Percentiles rank a stretch among this genome's conserved stretches.
These are phyloP conservation scores for Drosophila flavopinicola DNA, from an alignment of 2,888 invertebrate species.

Conservation along the genomic window DNA sequence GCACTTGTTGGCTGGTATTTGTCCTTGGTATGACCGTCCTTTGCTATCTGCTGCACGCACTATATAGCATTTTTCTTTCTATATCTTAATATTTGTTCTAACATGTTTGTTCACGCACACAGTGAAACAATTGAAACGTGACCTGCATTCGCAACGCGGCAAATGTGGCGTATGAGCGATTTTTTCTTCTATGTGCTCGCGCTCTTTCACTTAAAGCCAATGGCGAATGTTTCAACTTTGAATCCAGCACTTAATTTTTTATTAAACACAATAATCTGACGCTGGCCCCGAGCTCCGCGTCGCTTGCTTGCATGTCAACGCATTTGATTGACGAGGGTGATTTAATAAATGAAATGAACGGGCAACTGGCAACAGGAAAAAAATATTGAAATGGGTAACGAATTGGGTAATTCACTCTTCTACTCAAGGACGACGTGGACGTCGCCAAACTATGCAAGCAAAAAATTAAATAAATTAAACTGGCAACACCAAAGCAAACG, in stretches of 20 bases:
- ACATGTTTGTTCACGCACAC: slow-evolving; percentile 58
- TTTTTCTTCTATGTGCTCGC: slow-evolving; percentile 19
- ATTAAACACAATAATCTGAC: slow-evolving; percentile 70
- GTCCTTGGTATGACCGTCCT: slow-evolving; percentile 68
- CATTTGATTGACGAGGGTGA: slow-evolving; percentile 79
- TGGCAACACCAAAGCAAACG: slow-evolving; percentile 1
- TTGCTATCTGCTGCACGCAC: slow-evolving; percentile 11
- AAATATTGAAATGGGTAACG: slow-evolving; percentile 30
- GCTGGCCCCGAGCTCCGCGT: slow-evolving; percentile 26
- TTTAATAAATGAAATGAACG: slow-evolving; percentile 67
- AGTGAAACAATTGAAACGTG: slow-evolving; percentile 75
- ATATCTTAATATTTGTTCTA: slow-evolving; percentile 60
- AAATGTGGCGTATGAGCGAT: slow-evolving; percentile 61
- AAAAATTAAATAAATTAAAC: slow-evolving; percentile 10
- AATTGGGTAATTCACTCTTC: slow-evolving; percentile 15
- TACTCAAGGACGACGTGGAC: slow-evolving; percentile 8
- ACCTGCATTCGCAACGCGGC: slow-evolving; percentile 53
- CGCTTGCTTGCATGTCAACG: slow-evolving; percentile 67
- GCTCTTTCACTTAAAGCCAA: slow-evolving; percentile 57
- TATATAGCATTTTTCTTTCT: slow-evolving; percentile 27
- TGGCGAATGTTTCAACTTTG: slow-evolving; percentile 68
- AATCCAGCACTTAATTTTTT: slow-evolving; percentile 69
- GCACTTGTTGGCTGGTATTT: slow-evolving; percentile 69
- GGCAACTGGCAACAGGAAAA: slow-evolving; percentile 2
- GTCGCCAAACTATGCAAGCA: slow-evolving; percentile 36